phyloP scores from a whole-genome alignment of 2,797 vertebrate genomes.

The Mus caroli region DNA sequence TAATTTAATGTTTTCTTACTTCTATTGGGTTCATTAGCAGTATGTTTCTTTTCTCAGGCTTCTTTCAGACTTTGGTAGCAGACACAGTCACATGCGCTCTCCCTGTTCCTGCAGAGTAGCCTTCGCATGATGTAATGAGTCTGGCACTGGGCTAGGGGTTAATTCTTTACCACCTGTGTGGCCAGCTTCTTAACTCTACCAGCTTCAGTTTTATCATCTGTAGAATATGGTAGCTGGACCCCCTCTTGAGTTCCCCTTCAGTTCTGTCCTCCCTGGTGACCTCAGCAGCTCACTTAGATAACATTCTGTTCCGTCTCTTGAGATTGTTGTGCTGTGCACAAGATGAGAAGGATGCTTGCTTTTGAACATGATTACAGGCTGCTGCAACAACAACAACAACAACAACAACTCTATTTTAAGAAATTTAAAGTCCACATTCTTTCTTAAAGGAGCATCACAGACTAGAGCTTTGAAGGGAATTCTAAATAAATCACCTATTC shows the following conservation, averaged over 20 bases:
- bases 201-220: conserved; percentile 58
- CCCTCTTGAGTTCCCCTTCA: conserved; percentile 9
- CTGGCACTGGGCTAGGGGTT: conserved; percentile 37
- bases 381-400: conserved; percentile 20
- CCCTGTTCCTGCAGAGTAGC: conserved; percentile 42
- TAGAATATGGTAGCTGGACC: neutral
- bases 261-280: neutral
- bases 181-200: conserved; percentile 10
- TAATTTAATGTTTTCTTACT: neutral
- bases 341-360: conserved; percentile 20
- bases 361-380: neutral
- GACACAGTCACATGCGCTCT: conserved; percentile 55
- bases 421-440: neutral
- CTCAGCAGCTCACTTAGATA: neutral
- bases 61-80: conserved; percentile 58
- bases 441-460: neutral
- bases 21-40: neutral
- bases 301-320: neutral
- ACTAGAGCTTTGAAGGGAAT: neutral
- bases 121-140: conserved; percentile 57
- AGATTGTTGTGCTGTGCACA: neutral
- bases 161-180: conserved; percentile 64
- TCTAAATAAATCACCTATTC: neutral
- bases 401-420: conserved; percentile 21
- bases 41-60: conserved; percentile 40